Evolutionary conservation across 2,113 vertebrate species (phyloP), one percentile per base, ranked within the genome.

Genomic region (Lepidothrix coronata): DNA sequence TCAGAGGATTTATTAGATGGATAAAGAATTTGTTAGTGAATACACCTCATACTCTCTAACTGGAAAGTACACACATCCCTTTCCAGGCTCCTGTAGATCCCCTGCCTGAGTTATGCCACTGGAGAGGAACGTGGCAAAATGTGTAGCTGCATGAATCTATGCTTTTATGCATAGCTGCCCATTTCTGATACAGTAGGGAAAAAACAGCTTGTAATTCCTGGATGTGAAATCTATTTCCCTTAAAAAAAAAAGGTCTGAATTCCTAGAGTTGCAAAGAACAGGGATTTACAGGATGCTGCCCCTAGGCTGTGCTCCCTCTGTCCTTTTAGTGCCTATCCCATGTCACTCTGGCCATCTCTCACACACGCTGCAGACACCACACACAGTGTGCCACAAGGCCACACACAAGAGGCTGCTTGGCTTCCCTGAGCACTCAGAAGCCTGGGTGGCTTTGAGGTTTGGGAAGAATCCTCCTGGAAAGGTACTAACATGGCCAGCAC

Each of bases 401-500:
- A 35, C 65, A 41, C 3, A 27, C 68, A 39, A 9, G 80, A 59
- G 11, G 24, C 72, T 51, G 80, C 62, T 76, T 11, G 9, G 1
- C 7, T 9, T 24, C 74, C 49, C 57, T n/a, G 76, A 76, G 91
- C 88, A 79, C 89, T 61, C 11, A n/a, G 84, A 28, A 79, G 18
- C 39, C 51, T 7, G 35, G 33, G 8, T 25, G n/a, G 43, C 43
- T 88, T 20, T 52, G 57, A 2, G 22, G 16, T 58, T 54, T 48
- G 66, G 65, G 73, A 35, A 79, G 61, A 59, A 67, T 12, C 57
- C 43, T 30, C 68, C 89, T 5, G 22, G 35, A 81, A 35, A 0
- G 1, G n/a, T 3, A 15, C 1, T 7, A 33, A 37, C 0, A 0
- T 7, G 49, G 55, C 49, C 68, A 58, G 82, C 41, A 19, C 1